phyloP scores from a whole-genome alignment of 1,140 invertebrate genomes.

The Drosophila ercepeae region DNA sequence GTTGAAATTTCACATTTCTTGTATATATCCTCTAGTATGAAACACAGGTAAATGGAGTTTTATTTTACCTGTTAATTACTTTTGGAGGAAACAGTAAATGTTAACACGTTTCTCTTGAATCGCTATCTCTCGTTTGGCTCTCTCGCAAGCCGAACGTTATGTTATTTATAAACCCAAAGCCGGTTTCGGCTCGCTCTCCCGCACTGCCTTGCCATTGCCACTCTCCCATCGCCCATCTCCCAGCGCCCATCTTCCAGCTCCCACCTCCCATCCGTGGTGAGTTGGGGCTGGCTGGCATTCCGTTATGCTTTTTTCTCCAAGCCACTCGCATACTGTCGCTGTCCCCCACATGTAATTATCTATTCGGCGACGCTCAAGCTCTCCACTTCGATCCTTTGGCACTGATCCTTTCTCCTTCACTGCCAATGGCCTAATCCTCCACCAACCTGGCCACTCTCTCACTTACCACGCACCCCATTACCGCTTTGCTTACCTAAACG shows the following conservation, averaged over 20 bases:
- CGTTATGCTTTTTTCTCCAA: slow-evolving; percentile 6
- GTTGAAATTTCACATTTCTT: too few species aligned
- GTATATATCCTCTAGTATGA: too few species aligned
- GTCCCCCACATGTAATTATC: not conserved
- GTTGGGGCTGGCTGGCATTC: slow-evolving; percentile 17
- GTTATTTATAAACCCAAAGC: slow-evolving; percentile 2
- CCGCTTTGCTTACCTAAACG: not conserved
- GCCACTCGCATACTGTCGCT: not conserved
- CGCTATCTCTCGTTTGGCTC: not conserved
- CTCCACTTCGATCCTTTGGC: not conserved
- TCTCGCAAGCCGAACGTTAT: slow-evolving; percentile 2
- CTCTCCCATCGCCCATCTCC: not conserved
- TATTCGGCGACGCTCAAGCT: not conserved
- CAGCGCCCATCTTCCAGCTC: not conserved
- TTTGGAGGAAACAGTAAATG: not conserved
- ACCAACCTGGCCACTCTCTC: not conserved
- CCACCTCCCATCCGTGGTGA: slow-evolving; percentile 26
- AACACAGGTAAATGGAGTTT: not conserved
- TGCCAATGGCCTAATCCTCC: not conserved
- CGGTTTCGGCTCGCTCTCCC: not conserved
- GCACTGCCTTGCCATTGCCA: not conserved
- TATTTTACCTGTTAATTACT: not conserved
- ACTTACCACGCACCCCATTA: not conserved
- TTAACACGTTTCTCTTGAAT: not conserved
- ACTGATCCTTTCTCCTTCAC: not conserved